Evolutionary conservation across 2,888 invertebrate genomes (phyloP).

Genomic region (Imbricaverruca yamaguchii): DNA sequence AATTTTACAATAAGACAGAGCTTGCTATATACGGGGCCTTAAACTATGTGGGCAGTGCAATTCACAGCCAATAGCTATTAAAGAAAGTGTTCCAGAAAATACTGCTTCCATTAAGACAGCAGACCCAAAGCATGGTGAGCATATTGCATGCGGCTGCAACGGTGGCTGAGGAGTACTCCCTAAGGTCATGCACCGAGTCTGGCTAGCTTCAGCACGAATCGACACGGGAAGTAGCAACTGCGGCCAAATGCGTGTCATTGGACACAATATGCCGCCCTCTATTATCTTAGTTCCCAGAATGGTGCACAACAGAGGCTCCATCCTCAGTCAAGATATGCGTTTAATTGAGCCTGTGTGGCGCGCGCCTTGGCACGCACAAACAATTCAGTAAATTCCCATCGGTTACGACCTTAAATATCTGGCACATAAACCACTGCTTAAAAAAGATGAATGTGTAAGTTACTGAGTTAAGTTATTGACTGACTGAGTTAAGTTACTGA

Average conservation of each 20-base stretch:
- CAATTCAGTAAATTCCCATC: constrained; percentile 19
- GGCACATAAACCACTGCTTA: neutral
- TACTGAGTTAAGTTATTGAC: too few species aligned
- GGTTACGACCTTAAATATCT: constrained; percentile 9
- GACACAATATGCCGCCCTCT: neutral
- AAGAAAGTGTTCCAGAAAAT: constrained; percentile 18
- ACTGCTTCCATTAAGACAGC: constrained; percentile 7
- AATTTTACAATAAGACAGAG: constrained; percentile 19
- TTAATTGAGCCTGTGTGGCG: constrained; percentile 1
- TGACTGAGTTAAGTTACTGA: too few species aligned
- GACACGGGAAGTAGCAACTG: too few species aligned
- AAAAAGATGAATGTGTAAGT: neutral
- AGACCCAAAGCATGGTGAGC: neutral
- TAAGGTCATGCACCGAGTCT: neutral
- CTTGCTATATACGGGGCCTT: constrained; percentile 11
- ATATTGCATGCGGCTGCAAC: neutral
- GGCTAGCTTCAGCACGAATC: too few species aligned
- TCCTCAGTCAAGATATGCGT: neutral
- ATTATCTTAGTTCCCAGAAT: neutral
- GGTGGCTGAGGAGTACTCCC: neutral
- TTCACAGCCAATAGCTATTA: constrained; percentile 21
- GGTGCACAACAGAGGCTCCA: neutral
- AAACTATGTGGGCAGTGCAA: neutral
- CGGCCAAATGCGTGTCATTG: neutral
- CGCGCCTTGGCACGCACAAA: neutral